These are phyloP conservation scores for Rhopalosiphum nymphaeae DNA, from an alignment of 2,888 invertebrate species.

Conservation along the genomic window DNA sequence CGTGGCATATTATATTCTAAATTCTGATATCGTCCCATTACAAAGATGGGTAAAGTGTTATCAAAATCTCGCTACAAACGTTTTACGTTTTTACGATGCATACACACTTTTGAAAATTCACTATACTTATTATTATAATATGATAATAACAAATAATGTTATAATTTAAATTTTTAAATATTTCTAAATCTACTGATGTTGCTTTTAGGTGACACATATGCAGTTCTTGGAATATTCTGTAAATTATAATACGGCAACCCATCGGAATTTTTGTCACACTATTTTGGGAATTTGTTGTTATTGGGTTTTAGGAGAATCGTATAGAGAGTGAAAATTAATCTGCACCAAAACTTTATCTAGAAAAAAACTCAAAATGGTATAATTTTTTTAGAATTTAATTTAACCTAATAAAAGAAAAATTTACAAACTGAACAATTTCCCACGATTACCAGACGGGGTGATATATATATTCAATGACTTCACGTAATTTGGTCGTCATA, in stretches of 20 bases:
- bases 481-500: not conserved
- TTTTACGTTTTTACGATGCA: not conserved
- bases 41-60: not conserved
- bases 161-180: not conserved
- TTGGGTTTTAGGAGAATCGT: not conserved
- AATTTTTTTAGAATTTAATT: not conserved
- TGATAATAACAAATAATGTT: not conserved
- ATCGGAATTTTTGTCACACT: not conserved
- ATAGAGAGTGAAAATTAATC: not conserved
- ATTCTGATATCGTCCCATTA: not conserved
- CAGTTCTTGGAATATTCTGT: not conserved
- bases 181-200: not conserved
- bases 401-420: not conserved
- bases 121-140: not conserved
- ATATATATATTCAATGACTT: not conserved
- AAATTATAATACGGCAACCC: not conserved
- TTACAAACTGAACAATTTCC: not conserved
- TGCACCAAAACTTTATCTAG: not conserved
- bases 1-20: not conserved
- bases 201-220: not conserved
- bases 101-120: not conserved
- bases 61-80: not conserved
- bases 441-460: not conserved
- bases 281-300: not conserved
- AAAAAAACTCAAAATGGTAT: not conserved